These are phyloP conservation scores for Bujurquina vittata DNA, from an alignment of 2,113 vertebrate genomes.

Conservation along the genomic window DNA sequence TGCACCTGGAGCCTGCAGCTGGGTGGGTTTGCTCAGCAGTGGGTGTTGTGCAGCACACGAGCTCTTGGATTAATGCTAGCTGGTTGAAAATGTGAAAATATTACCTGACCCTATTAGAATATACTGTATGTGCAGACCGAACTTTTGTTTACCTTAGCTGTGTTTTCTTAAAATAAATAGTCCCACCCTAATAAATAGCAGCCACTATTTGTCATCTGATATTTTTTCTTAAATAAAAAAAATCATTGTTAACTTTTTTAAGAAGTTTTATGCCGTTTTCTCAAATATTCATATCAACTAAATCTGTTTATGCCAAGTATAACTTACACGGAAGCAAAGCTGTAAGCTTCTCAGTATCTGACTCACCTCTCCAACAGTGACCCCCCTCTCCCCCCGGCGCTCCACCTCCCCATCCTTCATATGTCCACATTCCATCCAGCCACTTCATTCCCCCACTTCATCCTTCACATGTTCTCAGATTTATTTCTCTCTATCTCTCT, in stretches of 20 bases:
- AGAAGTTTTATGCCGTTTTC: neutral
- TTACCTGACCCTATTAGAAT: neutral
- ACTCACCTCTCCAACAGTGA: constrained; percentile 10
- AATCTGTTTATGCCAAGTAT: constrained; percentile 9
- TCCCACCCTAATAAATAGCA: neutral
- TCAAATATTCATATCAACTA: neutral
- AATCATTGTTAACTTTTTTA: neutral
- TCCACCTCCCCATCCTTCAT: constrained; percentile 38
- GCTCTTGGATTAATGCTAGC: neutral
- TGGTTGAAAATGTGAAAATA: neutral
- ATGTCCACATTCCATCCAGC: constrained; percentile 62
- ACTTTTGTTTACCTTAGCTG: neutral
- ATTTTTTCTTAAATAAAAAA: neutral
- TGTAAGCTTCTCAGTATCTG: constrained; percentile 26
- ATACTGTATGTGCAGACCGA: neutral
- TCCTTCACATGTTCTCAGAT: constrained; percentile 74
- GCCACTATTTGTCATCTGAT: neutral
- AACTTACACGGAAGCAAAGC: constrained; percentile 14
- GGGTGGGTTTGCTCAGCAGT: neutral
- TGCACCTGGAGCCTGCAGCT: too few species aligned
- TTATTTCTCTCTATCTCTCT: constrained; percentile 72
- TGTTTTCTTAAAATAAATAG: neutral
- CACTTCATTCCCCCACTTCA: constrained; percentile 66
- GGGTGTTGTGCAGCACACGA: accelerated
- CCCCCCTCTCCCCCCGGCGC: neutral